Conservation (phyloP, 92 coral and sea anemone species). For the Parazoanthus atlanticus region DNA sequence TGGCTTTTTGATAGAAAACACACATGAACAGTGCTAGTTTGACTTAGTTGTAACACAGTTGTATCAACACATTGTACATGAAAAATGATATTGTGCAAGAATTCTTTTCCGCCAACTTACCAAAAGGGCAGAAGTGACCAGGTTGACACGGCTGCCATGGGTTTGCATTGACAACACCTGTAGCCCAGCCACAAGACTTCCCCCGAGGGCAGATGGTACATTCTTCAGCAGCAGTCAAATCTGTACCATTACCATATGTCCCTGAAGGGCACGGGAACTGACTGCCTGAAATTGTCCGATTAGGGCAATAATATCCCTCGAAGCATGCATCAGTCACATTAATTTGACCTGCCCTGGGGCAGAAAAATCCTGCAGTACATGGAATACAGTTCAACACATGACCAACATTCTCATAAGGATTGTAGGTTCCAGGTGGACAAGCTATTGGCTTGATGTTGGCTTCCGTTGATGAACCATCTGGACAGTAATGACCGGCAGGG, state of each 20-base stretch:
- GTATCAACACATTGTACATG: too few relatives aligned
- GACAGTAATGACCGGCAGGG: constrained; percentile 93
- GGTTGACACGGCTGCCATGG: constrained; percentile 87
- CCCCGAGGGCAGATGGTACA: constrained; percentile 89
- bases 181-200: constrained; percentile 95
- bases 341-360: constrained; percentile 94
- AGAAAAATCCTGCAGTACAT: constrained; percentile 89
- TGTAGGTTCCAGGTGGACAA: constrained; percentile 97
- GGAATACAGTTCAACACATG: constrained; percentile 88
- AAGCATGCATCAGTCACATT: constrained; percentile 84
- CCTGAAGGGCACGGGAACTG: constrained; percentile 99
- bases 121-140: constrained; percentile 94
- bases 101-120: constrained; percentile 53
- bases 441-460: constrained; percentile 85
- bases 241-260: constrained; percentile 88
- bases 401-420: constrained; percentile 85
- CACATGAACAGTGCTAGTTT: neutral
- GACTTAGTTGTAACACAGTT: neutral
- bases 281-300: constrained; percentile 87
- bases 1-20: neutral
- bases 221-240: constrained; percentile 87
- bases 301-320: constrained; percentile 99
- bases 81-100: too few relatives aligned
- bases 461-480: constrained; percentile 91
- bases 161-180: constrained; percentile 86